A percentile compares a stretch with the other conserved stretches of the same genome.
phyloP scores from a whole-genome alignment of 2,113 vertebrate species.

The Mugil cephalus region DNA sequence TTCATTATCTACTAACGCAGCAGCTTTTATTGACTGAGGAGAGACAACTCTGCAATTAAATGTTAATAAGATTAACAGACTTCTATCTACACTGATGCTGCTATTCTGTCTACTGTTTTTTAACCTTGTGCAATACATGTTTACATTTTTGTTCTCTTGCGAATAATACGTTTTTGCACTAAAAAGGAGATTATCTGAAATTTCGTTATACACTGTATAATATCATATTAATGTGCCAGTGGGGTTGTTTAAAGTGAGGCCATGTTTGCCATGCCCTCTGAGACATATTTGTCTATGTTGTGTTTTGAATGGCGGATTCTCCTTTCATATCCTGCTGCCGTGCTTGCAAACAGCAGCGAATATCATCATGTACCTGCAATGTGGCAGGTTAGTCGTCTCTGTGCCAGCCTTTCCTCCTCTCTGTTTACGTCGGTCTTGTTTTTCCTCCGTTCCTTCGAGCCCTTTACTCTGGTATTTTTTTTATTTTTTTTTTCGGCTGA shows the following conservation, averaged over 20 bases:
- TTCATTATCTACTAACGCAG: background rate
- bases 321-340: conserved; percentile 34
- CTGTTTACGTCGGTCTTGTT: conserved; percentile 36
- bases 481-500: conserved; percentile 28
- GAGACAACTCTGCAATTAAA: background rate
- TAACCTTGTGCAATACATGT: no score
- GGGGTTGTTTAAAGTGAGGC: background rate
- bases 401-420: conserved; percentile 40
- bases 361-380: conserved; percentile 66
- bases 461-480: conserved; percentile 17
- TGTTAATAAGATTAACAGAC: no score
- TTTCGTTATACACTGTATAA: no score
- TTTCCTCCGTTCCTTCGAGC: conserved; percentile 17
- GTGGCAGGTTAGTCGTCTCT: conserved; percentile 10
- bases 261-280: conserved; percentile 9
- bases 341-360: conserved; percentile 63
- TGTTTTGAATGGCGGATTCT: background rate
- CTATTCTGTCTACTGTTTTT: no score
- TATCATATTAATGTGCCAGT: no score
- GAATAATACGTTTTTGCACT: no score
- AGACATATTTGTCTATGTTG: background rate
- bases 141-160: no score
- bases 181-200: no score
- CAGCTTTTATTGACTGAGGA: background rate
- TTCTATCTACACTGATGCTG: no score